Evolutionary conservation across 1,140 invertebrate genomes (phyloP), one percentile per base, ranked within the genome.

Genomic region (Piezodorus guildinii): DNA sequence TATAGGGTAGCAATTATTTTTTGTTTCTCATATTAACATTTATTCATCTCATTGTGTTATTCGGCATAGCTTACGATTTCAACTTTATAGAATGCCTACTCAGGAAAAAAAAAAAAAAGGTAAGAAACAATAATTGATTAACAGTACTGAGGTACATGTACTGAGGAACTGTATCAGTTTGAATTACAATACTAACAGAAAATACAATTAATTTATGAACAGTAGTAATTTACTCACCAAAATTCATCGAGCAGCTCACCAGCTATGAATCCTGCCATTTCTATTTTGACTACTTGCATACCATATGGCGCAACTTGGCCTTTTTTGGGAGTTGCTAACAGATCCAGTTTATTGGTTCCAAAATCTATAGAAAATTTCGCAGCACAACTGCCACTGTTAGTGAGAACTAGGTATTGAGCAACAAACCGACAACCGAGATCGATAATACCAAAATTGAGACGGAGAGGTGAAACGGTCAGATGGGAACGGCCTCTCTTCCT

Each of bases 371-470:
- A 66, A 63, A 71, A 75, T 68, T 68, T 72, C 0, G 70, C 68
- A n/a, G 66, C 70, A 65, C 71, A 71, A 1, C 62, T 69, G 49
- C 73, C 73, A 6, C 62, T 39, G 39, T 75, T 76, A 1, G 15
- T 56, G 6, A 76, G 45, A 6, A 60, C 67, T 8, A 76, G 16
- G 46, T 60, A 67, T 63, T 69, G 69, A 9, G 68, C 66, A 8
- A 63, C 62, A 14, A 71, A 71, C 0, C 68, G 59, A 15, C 62
- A 65, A 0, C 71, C 71, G 17, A 72, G 43, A 25, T 76, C 71
- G 0, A 76, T 67, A 6, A 58, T 69, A 8, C 72, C 73, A 62
- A 75, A 74, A 61, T 75, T 71, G 8, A 76, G 62, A 3, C 45
- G 60, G 6, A 59, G 60, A 0, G 73, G 71, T 14, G 69, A 66